These are phyloP conservation scores for Todus mexicanus DNA, from an alignment of 2,797 vertebrate species.

Conservation along the genomic window DNA sequence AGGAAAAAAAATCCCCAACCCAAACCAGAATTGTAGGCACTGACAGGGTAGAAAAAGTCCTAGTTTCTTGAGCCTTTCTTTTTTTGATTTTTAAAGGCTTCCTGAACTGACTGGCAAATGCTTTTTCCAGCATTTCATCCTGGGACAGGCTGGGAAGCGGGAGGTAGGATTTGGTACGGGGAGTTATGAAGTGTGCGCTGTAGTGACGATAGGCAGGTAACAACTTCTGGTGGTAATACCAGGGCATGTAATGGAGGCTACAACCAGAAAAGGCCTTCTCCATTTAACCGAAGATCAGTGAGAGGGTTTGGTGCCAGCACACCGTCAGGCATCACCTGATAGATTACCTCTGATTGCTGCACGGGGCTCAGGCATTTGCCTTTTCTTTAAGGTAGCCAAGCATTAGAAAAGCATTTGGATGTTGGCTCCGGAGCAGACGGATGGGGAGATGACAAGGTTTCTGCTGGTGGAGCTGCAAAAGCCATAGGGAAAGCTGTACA, in stretches of 20 bases:
- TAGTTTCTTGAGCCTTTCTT: not conserved
- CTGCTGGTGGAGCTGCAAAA: not conserved
- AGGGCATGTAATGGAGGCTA: not conserved
- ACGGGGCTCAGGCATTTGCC: not conserved
- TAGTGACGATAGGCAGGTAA: conserved; percentile 38
- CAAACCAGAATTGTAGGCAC: not conserved
- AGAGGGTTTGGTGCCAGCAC: not conserved
- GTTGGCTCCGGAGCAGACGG: not conserved
- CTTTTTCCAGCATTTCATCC: conserved; percentile 5
- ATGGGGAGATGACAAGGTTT: not conserved
- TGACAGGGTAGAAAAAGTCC: not conserved
- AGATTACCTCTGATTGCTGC: not conserved
- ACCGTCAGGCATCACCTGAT: not conserved
- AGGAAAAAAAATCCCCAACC: not conserved
- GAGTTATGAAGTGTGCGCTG: conserved; percentile 9
- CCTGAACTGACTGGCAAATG: conserved; percentile 3
- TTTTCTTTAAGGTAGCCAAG: not conserved
- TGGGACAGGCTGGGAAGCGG: not conserved
- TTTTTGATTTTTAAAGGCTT: not conserved
- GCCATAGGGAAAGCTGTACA: not conserved
- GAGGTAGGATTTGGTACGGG: not conserved
- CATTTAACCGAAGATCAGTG: not conserved
- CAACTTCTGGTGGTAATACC: conserved; percentile 41
- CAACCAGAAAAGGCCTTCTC: not conserved
- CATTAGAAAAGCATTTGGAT: not conserved